These are phyloP conservation scores for Drosophila helvetica DNA, from an alignment of 2,888 invertebrate genomes.

Conservation along the genomic window DNA sequence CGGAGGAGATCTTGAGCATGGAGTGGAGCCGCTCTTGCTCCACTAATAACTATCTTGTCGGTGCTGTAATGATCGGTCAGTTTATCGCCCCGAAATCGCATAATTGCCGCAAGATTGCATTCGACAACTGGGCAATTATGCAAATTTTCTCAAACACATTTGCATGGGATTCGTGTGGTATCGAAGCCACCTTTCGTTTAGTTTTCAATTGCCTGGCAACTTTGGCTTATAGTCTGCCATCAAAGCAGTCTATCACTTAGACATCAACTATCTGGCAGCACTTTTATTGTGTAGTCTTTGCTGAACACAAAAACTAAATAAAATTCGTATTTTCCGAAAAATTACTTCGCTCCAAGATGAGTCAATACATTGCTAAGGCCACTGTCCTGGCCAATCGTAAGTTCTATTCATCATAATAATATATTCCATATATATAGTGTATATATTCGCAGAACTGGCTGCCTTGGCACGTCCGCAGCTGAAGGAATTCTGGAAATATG, in stretches of 20 bases:
- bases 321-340: slow-evolving; percentile 5
- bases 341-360: slow-evolving; percentile 36
- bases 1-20: neutral
- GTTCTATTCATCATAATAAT: slow-evolving; percentile 9
- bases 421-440: neutral
- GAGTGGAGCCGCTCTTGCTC: slow-evolving; percentile 26
- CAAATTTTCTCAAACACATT: slow-evolving; percentile 57
- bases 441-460: slow-evolving; percentile 31
- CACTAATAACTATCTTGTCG: slow-evolving; percentile 62
- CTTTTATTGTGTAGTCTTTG: neutral
- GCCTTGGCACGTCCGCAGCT: slow-evolving; percentile 57
- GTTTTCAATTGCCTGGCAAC: slow-evolving; percentile 15
- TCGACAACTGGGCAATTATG: slow-evolving; percentile 58
- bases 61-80: slow-evolving; percentile 71
- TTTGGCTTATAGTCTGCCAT: neutral
- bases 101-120: slow-evolving; percentile 57
- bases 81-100: slow-evolving; percentile 69
- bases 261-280: neutral
- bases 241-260: neutral
- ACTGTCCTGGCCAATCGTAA: slow-evolving; percentile 51
- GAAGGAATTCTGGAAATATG: slow-evolving; percentile 62
- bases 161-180: slow-evolving; percentile 26
- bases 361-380: slow-evolving; percentile 37
- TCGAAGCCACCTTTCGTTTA: slow-evolving; percentile 2
- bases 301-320: slow-evolving; percentile 1